Conservation (phyloP, 2,888 invertebrate species). For the Argynnis bischoffii region DNA sequence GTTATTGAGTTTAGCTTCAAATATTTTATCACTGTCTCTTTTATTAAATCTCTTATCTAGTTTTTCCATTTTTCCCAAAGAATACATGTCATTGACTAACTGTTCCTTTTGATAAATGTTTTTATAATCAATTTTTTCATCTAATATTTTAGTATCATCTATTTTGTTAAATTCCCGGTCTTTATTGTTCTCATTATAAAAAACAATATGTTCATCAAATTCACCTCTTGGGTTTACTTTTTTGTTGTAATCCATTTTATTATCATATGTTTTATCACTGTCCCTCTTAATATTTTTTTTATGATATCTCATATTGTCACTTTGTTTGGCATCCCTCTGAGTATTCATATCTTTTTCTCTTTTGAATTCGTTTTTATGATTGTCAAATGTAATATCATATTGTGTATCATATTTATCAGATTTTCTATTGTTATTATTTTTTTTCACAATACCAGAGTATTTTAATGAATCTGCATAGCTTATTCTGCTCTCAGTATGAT, state of each 20-base stretch:
- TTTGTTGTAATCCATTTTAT: slow-evolving; percentile 1
- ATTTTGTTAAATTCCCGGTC: not conserved
- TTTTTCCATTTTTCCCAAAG: slow-evolving; percentile 41
- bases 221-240: slow-evolving; percentile 36
- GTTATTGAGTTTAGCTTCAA: not conserved
- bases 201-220: slow-evolving; percentile 29
- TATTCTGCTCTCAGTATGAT: no score
- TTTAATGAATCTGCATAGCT: no score
- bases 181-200: not conserved
- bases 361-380: no score
- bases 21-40: slow-evolving; percentile 16
- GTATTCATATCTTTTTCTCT: no score
- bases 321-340: not conserved
- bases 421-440: no score
- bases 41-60: slow-evolving; percentile 41
- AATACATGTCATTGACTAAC: slow-evolving; percentile 3
- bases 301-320: not conserved
- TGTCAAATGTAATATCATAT: no score
- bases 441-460: no score
- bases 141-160: slow-evolving; percentile 23
- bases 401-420: no score
- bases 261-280: slow-evolving; percentile 41
- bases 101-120: slow-evolving; percentile 58
- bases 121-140: slow-evolving; percentile 58
- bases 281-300: slow-evolving; percentile 22